These are phyloP conservation scores for Atta texana DNA, from an alignment of 1,140 invertebrate genomes.

Conservation along the genomic window DNA sequence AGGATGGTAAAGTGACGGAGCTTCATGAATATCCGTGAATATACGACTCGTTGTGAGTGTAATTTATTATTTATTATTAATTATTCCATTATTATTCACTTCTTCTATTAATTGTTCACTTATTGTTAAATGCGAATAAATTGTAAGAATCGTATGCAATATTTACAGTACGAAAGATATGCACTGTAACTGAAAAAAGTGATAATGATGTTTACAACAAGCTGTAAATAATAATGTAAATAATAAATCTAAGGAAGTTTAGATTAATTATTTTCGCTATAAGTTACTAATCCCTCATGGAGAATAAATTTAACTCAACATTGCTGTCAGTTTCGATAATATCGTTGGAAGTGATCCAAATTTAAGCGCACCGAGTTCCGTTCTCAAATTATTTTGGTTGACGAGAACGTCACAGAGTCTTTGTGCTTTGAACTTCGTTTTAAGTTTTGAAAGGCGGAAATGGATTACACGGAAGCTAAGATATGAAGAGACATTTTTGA, in stretches of 20 bases:
- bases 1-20: slow-evolving; percentile 4
- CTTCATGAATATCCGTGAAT: slow-evolving; percentile 17
- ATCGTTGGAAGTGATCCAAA: slow-evolving; percentile 57
- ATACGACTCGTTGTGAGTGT: neutral
- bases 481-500: slow-evolving; percentile 52
- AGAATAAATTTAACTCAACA: slow-evolving; percentile 59
- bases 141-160: neutral
- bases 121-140: slow-evolving; percentile 11
- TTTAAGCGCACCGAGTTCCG: slow-evolving; percentile 51
- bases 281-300: slow-evolving; percentile 15
- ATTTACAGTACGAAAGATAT: neutral
- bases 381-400: slow-evolving; percentile 60
- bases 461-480: slow-evolving; percentile 38
- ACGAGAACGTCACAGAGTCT: slow-evolving; percentile 28
- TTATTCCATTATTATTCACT: neutral
- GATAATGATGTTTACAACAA: slow-evolving; percentile 1
- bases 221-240: slow-evolving; percentile 27
- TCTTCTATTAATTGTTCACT: neutral
- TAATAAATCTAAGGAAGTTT: slow-evolving; percentile 37
- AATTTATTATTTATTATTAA: slow-evolving; percentile 17
- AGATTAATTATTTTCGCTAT: slow-evolving; percentile 33
- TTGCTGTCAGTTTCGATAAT: slow-evolving; percentile 60
- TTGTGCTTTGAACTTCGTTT: slow-evolving; percentile 54
- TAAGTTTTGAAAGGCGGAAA: slow-evolving; percentile 52
- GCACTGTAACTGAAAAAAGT: neutral